These are phyloP conservation scores for Epizoanthus scotinus DNA, from an alignment of 92 coral and sea anemone genomes.

Conservation along the genomic window DNA sequence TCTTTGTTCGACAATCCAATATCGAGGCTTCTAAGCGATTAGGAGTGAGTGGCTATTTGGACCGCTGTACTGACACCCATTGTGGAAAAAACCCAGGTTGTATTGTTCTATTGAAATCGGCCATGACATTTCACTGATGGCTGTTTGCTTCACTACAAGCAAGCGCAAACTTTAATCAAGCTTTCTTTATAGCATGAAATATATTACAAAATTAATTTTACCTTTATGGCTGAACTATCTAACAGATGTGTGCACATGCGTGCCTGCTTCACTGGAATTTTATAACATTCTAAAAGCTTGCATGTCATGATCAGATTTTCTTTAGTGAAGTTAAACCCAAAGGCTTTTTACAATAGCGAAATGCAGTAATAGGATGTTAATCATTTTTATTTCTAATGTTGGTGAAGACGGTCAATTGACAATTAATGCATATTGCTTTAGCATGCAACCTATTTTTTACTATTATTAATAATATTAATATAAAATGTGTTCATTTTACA, in stretches of 20 bases:
- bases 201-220: too few species aligned
- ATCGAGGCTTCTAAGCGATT: neutral
- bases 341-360: neutral
- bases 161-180: too few species aligned
- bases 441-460: neutral
- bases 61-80: too few species aligned
- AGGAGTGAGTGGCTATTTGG: too few species aligned
- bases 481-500: constrained; percentile 9
- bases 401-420: neutral
- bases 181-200: too few species aligned
- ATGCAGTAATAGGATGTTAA: constrained; percentile 3
- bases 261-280: neutral
- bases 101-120: too few species aligned
- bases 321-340: neutral
- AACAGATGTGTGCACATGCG: too few species aligned
- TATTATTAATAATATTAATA: neutral
- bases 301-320: neutral
- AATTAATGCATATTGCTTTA: neutral
- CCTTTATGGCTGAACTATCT: too few species aligned
- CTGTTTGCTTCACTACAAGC: too few species aligned
- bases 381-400: too few species aligned
- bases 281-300: neutral
- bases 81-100: too few species aligned
- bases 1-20: neutral
- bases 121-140: too few species aligned